These are phyloP conservation scores for Pseudoatta argentina DNA, from an alignment of 1,140 invertebrate species.

Conservation along the genomic window DNA sequence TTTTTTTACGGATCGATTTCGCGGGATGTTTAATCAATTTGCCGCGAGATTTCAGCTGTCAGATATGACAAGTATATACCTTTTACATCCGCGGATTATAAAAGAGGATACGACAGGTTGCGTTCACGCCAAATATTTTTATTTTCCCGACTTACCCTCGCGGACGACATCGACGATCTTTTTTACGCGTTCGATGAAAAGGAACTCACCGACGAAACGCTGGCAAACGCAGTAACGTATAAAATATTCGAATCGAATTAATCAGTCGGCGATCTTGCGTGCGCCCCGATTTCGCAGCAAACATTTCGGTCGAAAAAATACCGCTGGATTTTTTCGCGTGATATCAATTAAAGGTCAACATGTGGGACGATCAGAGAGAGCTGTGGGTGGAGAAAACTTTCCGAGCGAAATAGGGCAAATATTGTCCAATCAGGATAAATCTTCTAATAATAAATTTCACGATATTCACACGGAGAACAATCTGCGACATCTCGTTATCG, in stretches of 20 bases:
- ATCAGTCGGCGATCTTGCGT: background rate
- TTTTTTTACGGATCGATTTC: slow-evolving; percentile 51
- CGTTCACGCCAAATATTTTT: slow-evolving; percentile 38
- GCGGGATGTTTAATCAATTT: slow-evolving; percentile 67
- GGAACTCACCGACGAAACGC: background rate
- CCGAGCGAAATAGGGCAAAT: background rate
- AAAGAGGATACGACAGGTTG: slow-evolving; percentile 37
- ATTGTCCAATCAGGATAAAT: background rate
- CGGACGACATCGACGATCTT: slow-evolving; percentile 4
- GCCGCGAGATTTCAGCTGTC: slow-evolving; percentile 51
- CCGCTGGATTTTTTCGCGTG: background rate
- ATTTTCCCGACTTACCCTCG: slow-evolving; percentile 18
- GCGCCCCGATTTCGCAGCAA: background rate
- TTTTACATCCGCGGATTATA: background rate
- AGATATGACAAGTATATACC: slow-evolving; percentile 48
- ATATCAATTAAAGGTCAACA: background rate
- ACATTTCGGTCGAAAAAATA: slow-evolving; percentile 16
- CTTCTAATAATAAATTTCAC: slow-evolving; percentile 25
- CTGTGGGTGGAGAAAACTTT: background rate
- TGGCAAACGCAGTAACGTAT: background rate
- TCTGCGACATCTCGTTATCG: background rate
- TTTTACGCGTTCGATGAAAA: background rate
- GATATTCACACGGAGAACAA: background rate
- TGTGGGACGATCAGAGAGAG: background rate
- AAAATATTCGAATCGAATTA: slow-evolving; percentile 33